Conservation (phyloP, 2,797 vertebrate genomes). For the Sebastolobus alascanus region DNA sequence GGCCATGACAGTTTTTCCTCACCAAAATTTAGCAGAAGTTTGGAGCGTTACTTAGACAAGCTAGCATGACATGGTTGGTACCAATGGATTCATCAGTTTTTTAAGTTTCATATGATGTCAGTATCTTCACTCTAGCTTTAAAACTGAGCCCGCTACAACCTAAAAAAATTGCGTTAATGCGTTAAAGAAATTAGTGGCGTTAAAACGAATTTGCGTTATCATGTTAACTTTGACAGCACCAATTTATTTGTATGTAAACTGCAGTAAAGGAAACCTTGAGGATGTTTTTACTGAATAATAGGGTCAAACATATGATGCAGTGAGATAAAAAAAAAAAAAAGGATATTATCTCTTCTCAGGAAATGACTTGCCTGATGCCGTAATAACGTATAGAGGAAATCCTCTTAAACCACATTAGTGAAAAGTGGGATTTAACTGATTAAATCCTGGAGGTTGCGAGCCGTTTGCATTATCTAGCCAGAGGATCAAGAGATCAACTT, state of each 20-base stretch:
- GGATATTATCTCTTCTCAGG: slow-evolving; percentile 1
- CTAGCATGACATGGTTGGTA: too few species aligned
- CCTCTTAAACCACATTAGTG: slow-evolving; percentile 68
- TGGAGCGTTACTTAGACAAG: too few species aligned
- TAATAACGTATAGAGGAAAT: slow-evolving; percentile 63
- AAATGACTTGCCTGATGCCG: slow-evolving; percentile 27
- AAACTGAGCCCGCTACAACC: too few species aligned
- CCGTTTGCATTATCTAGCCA: slow-evolving; percentile 53
- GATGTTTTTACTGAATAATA: slow-evolving; percentile 2
- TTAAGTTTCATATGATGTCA: too few species aligned
- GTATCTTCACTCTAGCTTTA: too few species aligned
- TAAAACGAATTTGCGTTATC: too few species aligned
- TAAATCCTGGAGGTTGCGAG: slow-evolving; percentile 56
- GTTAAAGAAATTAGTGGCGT: too few species aligned
- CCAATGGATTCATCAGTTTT: too few species aligned
- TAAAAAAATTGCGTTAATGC: too few species aligned
- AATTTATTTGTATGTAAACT: not conserved
- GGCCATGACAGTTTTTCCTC: too few species aligned
- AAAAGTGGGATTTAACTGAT: slow-evolving; percentile 62
- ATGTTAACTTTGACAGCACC: too few species aligned
- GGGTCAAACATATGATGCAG: slow-evolving; percentile 26
- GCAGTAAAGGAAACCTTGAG: not conserved
- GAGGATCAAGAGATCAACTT: slow-evolving; percentile 60
- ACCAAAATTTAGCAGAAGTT: too few species aligned
- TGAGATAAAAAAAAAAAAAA: not conserved